Conservation (phyloP, 2,797 vertebrate species). For the Notolabrus celidotus region DNA sequence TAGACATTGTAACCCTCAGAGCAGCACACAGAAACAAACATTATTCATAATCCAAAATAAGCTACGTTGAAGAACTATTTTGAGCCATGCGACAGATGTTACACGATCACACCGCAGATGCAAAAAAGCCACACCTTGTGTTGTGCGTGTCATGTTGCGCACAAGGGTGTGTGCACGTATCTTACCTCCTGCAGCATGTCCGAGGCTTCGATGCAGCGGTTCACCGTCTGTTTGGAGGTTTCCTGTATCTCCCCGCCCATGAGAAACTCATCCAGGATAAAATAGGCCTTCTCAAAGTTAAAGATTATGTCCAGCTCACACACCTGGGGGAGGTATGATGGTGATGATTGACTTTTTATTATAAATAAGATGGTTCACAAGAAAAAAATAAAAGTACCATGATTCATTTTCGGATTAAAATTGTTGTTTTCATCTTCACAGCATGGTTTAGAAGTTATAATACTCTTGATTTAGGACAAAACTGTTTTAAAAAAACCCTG, state of each 20-base stretch:
- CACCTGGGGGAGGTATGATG: conserved; percentile 83
- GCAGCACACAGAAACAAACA: conserved; percentile 11
- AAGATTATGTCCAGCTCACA: conserved; percentile 99
- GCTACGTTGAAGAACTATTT: conserved; percentile 17
- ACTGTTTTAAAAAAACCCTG: too few species aligned
- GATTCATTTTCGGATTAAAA: too few species aligned
- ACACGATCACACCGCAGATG: conserved; percentile 35
- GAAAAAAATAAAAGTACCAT: too few species aligned
- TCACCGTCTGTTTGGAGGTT: conserved; percentile 94
- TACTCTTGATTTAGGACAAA: neutral
- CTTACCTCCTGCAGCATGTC: conserved; percentile 99
- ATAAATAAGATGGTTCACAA: neutral
- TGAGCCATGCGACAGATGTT: conserved; percentile 50
- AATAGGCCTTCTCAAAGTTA: conserved; percentile 99
- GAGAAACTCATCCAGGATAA: conserved; percentile 98
- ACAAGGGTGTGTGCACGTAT: neutral
- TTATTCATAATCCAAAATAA: neutral
- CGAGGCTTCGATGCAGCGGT: conserved; percentile 93
- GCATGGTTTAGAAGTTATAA: neutral
- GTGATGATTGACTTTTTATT: neutral
- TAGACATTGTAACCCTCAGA: conserved; percentile 8
- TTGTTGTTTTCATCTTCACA: too few species aligned
- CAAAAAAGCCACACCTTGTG: conserved; percentile 3
- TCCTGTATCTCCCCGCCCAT: conserved; percentile 97
- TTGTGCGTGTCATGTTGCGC: conserved; percentile 1